Percentiles rank a stretch among this genome's conserved stretches.
phyloP scores from a whole-genome alignment of 2,797 vertebrate genomes.

The Sebastes trivittatus region DNA sequence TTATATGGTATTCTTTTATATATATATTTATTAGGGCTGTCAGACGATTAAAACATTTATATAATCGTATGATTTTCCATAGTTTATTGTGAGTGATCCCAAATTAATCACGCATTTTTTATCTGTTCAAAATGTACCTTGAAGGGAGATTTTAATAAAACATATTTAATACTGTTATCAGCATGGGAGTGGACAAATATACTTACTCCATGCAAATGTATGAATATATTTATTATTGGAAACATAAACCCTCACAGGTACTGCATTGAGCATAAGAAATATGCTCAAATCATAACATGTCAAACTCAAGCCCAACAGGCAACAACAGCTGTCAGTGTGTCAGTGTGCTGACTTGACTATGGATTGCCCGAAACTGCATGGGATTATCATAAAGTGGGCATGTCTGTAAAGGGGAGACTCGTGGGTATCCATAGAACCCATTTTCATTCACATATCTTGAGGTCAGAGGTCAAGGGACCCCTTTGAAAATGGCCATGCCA shows the following conservation, averaged over 20 bases:
- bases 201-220: background rate
- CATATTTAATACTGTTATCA: background rate
- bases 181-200: too few relatives aligned
- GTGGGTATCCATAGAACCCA: too few relatives aligned
- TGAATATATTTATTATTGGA: background rate
- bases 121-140: background rate
- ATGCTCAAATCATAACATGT: background rate
- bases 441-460: too few relatives aligned
- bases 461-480: too few relatives aligned
- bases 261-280: background rate
- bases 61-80: background rate
- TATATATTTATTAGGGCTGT: accelerated
- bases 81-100: too few relatives aligned
- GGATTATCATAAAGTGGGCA: too few relatives aligned
- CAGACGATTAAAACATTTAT: background rate
- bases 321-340: too few relatives aligned
- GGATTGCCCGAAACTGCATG: too few relatives aligned
- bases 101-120: background rate
- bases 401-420: too few relatives aligned
- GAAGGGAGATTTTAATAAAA: background rate
- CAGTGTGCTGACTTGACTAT: background rate
- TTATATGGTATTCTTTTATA: background rate
- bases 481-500: too few relatives aligned
- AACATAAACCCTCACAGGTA: background rate
- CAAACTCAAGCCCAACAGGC: background rate